Base-by-base conservation (phyloP, 2,797 vertebrate genomes). In the Phrynocephalus guinanensis region DNA sequence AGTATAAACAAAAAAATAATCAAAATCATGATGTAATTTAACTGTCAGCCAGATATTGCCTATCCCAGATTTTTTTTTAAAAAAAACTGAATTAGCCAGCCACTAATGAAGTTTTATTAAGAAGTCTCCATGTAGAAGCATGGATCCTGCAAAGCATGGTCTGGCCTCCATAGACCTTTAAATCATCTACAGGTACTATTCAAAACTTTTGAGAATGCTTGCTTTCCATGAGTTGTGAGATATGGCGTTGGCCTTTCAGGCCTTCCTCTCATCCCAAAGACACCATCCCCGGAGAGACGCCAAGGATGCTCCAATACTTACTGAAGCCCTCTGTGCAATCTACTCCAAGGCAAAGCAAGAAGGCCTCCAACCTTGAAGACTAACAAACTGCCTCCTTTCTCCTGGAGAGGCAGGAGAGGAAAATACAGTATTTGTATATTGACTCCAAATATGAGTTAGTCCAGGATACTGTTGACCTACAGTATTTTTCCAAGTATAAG, bases 1-100 rank as follows among this genome's bases (percentile, higher is more conserved):
- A 56, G 56, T 56, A 79, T 63, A 80, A 80, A 71, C 6, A 71
- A 71, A 80, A 33, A 80, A 60, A 80, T 80, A 33, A 63, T 63
- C 16, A 16, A 7, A 56, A 13, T 13, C 72, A 22, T 18, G 33
- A 18, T 44, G 72, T 44, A 52, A 50, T 30, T 4, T 28, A 63
- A 63, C 75, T 22, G 44, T 77, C 60, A 11, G 38, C 66, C 5
- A n/a, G 28, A 67, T 78, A 85, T 71, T 38, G 28, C 48, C 60
- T 78, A 48, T 68, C 10, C 7, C 15, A 72, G 24, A 24, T 44
- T 44, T 44, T 33, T 33, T 33, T 33, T 33, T 86, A 28, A 56
- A 16, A 5, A 15, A 63, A 63, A 63, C 16, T 63, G 13, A 18
- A 20, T 63, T 63, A 63, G 20, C 2, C 60, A 63, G 60, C 20